These are phyloP conservation scores for Tylochromis polylepis DNA, from an alignment of 2,113 vertebrate species.

Conservation along the genomic window DNA sequence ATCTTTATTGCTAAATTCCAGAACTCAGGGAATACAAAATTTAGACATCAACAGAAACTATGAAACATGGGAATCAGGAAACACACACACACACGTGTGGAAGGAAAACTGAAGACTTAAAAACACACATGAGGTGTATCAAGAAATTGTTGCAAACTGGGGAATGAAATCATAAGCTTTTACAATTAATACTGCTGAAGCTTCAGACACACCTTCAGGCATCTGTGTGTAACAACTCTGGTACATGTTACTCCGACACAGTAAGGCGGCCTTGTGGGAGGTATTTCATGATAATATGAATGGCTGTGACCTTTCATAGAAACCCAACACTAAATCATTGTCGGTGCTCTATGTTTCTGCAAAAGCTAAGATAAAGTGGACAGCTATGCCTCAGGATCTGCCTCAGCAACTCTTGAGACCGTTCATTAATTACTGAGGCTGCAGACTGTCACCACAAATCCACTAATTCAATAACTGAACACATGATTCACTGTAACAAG, in stretches of 20 bases:
- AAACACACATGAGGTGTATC: not conserved
- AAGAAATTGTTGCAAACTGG: not conserved
- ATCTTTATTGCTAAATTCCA: not conserved
- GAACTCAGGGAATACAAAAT: not conserved
- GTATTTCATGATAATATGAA: conserved; percentile 43
- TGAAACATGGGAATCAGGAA: not conserved
- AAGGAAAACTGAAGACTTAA: not conserved
- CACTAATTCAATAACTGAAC: conserved; percentile 45
- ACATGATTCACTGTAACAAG: not conserved
- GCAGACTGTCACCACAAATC: conserved; percentile 43
- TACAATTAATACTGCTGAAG: not conserved
- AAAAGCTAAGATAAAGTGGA: conserved; percentile 53
- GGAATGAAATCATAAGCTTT: not conserved
- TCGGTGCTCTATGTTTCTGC: conserved; percentile 36
- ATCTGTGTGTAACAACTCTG: not conserved
- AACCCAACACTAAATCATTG: conserved; percentile 60
- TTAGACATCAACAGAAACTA: not conserved
- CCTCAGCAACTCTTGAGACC: conserved; percentile 39
- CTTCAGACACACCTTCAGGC: not conserved
- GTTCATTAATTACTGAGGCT: conserved; percentile 58
- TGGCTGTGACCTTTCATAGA: conserved; percentile 64
- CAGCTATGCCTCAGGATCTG: conserved; percentile 46
- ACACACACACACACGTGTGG: not conserved
- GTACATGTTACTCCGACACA: not conserved
- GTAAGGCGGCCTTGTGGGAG: conserved; percentile 25